phyloP scores from a whole-genome alignment of 2,888 invertebrate species.

The Molanna angustata region DNA sequence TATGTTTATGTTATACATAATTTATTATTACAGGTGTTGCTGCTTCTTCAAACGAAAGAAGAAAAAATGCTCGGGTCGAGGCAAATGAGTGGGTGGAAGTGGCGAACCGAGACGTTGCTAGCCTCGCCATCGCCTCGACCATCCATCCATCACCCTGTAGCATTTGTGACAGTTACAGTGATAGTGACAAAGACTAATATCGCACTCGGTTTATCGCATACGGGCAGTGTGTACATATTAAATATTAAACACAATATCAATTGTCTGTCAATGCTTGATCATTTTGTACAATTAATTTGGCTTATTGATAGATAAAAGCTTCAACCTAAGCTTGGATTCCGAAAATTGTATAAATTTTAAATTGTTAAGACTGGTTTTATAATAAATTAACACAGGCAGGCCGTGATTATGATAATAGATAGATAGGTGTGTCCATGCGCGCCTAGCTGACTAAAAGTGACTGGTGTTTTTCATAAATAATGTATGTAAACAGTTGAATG shows the following conservation, averaged over 20 bases:
- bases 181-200: no score
- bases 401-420: no score
- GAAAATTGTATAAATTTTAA: background rate
- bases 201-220: no score
- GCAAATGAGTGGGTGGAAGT: conserved; percentile 71
- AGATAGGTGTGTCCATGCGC: no score
- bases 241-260: no score
- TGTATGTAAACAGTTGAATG: no score
- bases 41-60: conserved; percentile 99
- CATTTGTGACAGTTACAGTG: no score
- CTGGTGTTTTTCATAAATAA: no score
- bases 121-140: background rate
- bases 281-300: conserved; percentile 10
- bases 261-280: conserved; percentile 19
- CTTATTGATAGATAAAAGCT: background rate
- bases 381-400: background rate
- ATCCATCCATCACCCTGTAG: background rate
- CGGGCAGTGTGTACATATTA: no score
- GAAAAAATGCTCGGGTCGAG: conserved; percentile 88
- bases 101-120: background rate
- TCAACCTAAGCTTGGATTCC: background rate
- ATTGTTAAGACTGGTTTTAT: background rate
- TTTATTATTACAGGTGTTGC: conserved; percentile 95
- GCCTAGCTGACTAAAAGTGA: no score
- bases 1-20: no score